These are phyloP conservation scores for Lycaon pictus DNA, from an alignment of 2,113 vertebrate genomes.

Conservation along the genomic window DNA sequence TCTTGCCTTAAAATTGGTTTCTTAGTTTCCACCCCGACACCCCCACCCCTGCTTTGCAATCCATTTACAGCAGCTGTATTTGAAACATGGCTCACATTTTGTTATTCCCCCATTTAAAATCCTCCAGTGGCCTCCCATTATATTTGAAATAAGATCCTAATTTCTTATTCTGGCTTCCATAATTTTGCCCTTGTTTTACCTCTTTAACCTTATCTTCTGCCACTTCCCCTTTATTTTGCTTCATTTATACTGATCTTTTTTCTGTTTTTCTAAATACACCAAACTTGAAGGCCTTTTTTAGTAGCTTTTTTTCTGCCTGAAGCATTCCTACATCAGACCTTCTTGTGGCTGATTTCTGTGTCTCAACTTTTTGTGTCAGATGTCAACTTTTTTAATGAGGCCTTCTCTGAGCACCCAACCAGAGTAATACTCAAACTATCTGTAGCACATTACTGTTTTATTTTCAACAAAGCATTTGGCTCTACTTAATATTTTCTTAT, in stretches of 20 bases:
- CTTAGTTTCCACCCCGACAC: background rate
- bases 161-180: background rate
- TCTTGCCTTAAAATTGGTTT: conserved; percentile 6
- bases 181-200: background rate
- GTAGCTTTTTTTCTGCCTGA: background rate
- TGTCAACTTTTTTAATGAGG: background rate
- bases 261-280: background rate
- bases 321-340: background rate
- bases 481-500: background rate
- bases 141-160: conserved; percentile 27
- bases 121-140: background rate
- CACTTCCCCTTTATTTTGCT: background rate
- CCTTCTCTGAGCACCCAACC: background rate
- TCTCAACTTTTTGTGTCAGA: background rate
- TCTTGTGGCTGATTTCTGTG: background rate
- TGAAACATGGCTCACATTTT: background rate
- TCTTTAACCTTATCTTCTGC: background rate
- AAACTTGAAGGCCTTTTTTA: background rate
- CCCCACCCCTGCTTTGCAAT: background rate
- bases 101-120: background rate
- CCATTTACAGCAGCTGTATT: background rate
- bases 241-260: background rate
- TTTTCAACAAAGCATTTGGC: background rate
- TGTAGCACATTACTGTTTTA: background rate
- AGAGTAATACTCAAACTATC: background rate